These are phyloP conservation scores for Porphyrio hochstetteri DNA, from an alignment of 2,113 vertebrate species.

Conservation along the genomic window DNA sequence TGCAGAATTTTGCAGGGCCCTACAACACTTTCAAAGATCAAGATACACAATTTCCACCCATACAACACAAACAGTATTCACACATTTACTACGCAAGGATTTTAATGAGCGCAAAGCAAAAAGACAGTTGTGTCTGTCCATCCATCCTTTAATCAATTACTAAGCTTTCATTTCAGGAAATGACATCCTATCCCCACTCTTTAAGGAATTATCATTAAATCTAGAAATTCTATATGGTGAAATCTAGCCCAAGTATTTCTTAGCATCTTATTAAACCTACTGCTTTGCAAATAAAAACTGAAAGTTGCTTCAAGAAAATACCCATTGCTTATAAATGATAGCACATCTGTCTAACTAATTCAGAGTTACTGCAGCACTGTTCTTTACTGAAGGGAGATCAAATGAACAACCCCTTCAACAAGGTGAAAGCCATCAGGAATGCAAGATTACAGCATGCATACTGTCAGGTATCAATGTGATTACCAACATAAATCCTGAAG, in stretches of 20 bases:
- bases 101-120: neutral
- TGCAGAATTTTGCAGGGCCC: neutral
- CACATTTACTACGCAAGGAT: neutral
- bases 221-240: neutral
- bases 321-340: neutral
- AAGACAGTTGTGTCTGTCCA: neutral
- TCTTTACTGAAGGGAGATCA: neutral
- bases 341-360: neutral
- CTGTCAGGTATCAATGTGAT: slow-evolving; percentile 30
- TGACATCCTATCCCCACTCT: rapidly evolving
- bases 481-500: slow-evolving; percentile 34
- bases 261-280: neutral
- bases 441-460: neutral
- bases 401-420: slow-evolving; percentile 1
- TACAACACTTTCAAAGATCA: neutral
- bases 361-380: neutral
- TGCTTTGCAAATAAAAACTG: neutral
- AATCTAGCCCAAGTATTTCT: neutral
- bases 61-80: neutral
- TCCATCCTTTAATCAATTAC: neutral
- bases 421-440: slow-evolving; percentile 53
- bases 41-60: neutral
- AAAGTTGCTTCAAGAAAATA: neutral
- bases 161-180: neutral
- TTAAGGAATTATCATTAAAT: neutral